These are phyloP conservation scores for Meles meles DNA, from an alignment of 2,113 vertebrate species.

Conservation along the genomic window DNA sequence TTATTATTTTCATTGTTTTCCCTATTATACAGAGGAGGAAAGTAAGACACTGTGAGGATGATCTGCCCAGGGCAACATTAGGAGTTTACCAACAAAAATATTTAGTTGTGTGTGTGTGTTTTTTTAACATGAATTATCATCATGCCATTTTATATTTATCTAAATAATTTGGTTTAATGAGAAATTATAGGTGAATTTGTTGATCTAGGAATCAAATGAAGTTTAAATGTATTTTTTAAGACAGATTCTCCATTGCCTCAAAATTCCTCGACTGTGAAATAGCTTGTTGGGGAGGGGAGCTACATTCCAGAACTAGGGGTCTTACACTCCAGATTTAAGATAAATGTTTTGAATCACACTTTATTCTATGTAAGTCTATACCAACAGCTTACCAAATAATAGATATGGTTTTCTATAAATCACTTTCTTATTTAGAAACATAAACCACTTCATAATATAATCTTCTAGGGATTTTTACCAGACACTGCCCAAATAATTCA, in stretches of 20 bases:
- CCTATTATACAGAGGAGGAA: background rate
- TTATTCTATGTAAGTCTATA: background rate
- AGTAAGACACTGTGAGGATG: background rate
- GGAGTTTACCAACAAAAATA: background rate
- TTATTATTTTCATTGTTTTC: background rate
- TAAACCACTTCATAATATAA: slow-evolving; percentile 18
- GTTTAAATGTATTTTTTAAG: background rate
- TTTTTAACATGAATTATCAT: background rate
- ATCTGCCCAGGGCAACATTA: background rate
- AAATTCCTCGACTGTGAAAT: background rate
- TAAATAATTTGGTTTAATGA: background rate
- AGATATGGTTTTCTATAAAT: background rate
- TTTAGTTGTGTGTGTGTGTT: background rate
- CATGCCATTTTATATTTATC: background rate
- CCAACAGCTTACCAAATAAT: background rate
- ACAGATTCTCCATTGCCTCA: background rate
- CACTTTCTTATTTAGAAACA: background rate
- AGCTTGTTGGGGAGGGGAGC: background rate
- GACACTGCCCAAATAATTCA: background rate
- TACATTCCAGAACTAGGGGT: background rate
- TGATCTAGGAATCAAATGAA: background rate
- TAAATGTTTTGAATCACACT: background rate
- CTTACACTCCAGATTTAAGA: background rate
- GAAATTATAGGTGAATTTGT: background rate
- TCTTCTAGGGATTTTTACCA: background rate